phyloP scores from a whole-genome alignment of 2,888 invertebrate species.

The Machimus atricapillus region DNA sequence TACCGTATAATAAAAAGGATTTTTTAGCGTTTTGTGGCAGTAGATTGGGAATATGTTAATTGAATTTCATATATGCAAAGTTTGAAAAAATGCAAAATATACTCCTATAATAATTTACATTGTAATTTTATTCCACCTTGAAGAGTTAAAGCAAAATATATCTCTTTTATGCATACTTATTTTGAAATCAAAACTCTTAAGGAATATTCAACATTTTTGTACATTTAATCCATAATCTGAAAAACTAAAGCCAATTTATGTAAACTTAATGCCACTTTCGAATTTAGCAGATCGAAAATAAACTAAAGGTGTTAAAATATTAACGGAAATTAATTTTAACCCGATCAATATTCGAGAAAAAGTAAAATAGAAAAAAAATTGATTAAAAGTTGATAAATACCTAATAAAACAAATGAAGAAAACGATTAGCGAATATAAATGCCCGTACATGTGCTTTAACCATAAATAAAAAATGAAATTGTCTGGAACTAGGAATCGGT shows the following conservation, averaged over 20 bases:
- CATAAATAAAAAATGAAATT: not conserved
- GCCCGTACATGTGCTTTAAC: not conserved
- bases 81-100: too few relatives aligned
- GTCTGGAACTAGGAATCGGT: not conserved
- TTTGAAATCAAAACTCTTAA: too few relatives aligned
- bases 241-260: not conserved
- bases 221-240: not conserved
- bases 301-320: not conserved
- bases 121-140: too few relatives aligned
- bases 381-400: not conserved
- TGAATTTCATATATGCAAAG: too few relatives aligned
- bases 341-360: not conserved
- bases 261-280: not conserved
- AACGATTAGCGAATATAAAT: not conserved
- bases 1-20: too few relatives aligned
- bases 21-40: too few relatives aligned
- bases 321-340: not conserved
- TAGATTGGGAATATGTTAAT: too few relatives aligned
- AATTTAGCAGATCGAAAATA: not conserved
- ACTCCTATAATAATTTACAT: too few relatives aligned
- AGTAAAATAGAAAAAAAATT: not conserved
- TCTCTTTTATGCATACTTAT: too few relatives aligned
- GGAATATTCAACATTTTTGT: too few relatives aligned
- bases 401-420: not conserved
- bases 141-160: too few relatives aligned